Percentiles rank a stretch among this genome's conserved stretches.
Evolutionary conservation across 2,797 vertebrate species (phyloP).

Genomic region (Sebastes alutus): DNA sequence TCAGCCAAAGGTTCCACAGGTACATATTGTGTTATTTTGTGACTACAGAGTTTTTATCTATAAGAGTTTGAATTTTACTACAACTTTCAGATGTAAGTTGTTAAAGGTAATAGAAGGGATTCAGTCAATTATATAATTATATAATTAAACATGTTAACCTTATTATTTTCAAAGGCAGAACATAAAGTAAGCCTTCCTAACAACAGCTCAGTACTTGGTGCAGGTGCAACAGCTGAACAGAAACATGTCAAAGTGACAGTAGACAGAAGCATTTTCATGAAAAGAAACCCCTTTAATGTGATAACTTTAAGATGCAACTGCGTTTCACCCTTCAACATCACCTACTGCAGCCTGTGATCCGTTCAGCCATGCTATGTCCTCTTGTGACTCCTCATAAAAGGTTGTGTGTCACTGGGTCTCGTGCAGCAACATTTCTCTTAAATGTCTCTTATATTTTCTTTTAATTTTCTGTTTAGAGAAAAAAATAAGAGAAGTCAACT

Average conservation of each 20-base stretch:
- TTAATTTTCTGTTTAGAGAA: too few species aligned
- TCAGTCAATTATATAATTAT: background rate
- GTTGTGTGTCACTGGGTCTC: background rate
- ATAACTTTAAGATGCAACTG: background rate
- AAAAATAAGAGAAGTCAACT: too few species aligned
- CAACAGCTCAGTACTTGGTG: background rate
- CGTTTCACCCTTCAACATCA: background rate
- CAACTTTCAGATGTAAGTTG: background rate
- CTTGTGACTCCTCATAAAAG: background rate
- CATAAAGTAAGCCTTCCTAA: too few species aligned
- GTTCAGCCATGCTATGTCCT: background rate
- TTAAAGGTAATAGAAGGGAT: background rate
- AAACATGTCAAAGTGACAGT: background rate
- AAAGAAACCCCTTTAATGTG: background rate
- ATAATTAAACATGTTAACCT: background rate
- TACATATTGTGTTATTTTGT: background rate
- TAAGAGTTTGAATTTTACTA: background rate
- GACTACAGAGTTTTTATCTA: too few species aligned
- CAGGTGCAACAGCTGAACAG: background rate
- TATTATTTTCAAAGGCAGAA: too few species aligned
- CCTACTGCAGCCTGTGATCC: background rate
- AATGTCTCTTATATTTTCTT: too few species aligned
- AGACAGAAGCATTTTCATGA: background rate
- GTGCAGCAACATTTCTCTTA: too few species aligned
- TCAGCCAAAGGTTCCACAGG: background rate